These are phyloP conservation scores for Amblyjoppa proteus DNA, from an alignment of 2,888 invertebrate species.

Conservation along the genomic window DNA sequence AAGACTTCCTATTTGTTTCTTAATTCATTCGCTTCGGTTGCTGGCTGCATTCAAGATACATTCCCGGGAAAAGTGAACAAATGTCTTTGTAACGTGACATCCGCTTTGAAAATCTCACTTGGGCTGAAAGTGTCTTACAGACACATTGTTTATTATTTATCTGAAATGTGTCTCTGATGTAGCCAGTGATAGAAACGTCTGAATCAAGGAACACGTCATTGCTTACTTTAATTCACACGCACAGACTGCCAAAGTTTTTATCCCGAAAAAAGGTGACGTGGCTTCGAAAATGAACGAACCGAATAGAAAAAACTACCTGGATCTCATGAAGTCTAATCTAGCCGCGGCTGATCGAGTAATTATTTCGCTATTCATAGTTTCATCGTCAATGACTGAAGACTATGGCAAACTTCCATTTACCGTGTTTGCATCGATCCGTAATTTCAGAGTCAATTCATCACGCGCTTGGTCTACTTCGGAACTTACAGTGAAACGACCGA, in stretches of 20 bases:
- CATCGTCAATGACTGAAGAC: conserved; percentile 3
- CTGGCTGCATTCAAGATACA: too few species aligned
- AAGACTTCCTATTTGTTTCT: not conserved
- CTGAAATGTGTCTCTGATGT: not conserved
- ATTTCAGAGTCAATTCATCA: conserved; percentile 73
- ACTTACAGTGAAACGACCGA: conserved; percentile 68
- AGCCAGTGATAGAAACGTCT: not conserved
- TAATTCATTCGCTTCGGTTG: not conserved
- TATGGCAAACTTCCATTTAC: not conserved
- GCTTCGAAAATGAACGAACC: conserved; percentile 66
- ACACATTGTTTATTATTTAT: too few species aligned
- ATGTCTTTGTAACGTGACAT: too few species aligned
- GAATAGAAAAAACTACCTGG: conserved; percentile 72
- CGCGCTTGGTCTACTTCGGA: conserved; percentile 76
- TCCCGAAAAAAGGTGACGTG: not conserved
- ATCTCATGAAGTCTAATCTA: conserved; percentile 74
- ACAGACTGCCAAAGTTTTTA: not conserved
- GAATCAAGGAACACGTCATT: not conserved
- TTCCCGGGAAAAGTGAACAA: too few species aligned
- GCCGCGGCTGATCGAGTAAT: conserved; percentile 71
- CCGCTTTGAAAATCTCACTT: too few species aligned
- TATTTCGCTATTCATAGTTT: conserved; percentile 29
- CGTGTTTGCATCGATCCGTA: not conserved
- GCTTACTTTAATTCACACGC: not conserved
- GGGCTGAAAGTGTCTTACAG: too few species aligned